Evolutionary conservation across 2,888 invertebrate species (phyloP), one percentile per base, ranked within the genome.

Genomic region (Agonopterix heracliana): DNA sequence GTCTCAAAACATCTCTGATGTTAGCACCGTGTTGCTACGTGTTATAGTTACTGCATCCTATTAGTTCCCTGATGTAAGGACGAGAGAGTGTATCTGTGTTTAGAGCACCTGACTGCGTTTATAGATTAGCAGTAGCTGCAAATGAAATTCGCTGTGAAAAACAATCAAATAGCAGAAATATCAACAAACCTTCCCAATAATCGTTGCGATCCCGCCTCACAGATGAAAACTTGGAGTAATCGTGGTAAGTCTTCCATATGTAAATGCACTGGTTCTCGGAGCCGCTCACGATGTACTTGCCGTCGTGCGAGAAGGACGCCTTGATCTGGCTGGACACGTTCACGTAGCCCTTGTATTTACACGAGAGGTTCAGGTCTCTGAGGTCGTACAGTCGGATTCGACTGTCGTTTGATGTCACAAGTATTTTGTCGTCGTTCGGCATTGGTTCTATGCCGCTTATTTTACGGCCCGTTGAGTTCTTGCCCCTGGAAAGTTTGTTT

Each of bases 201-300:
- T 97, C 96, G 74, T 99, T 99, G 43, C 98, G 89, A 77, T 99
- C 99, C 44, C 98, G 90, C 46, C 99, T 89, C 47, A 93, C 93
- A 11, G 97, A 97, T 34, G 96, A 95, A 70, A 98, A 96, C 84
- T 98, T 98, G 1, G 97, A 94, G 74, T 97, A 97, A 71, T 98
- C 98, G 68, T 98, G 97, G 76, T 96, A 95, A 0, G 98, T 98
- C 82, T 97, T 96, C 99, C 99, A 99, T 49, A 99, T 95, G 74
- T 98, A 99, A 61, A 99, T 96, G 79, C 97, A 98, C 68, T 97
- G 95, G 84, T 99, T 98, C 71, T 99, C 98, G 0, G 98, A 98
- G 0, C 99, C 99, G 71, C 98, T 97, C 0, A 98, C 94, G 44
- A 99, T 97, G 76, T 98, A 98, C 70, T 97, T 97, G 0, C 98